A percentile compares a stretch with the other conserved stretches of the same genome.
Evolutionary conservation across 2,888 invertebrate species (phyloP).

Genomic region (Agrochola macilenta): DNA sequence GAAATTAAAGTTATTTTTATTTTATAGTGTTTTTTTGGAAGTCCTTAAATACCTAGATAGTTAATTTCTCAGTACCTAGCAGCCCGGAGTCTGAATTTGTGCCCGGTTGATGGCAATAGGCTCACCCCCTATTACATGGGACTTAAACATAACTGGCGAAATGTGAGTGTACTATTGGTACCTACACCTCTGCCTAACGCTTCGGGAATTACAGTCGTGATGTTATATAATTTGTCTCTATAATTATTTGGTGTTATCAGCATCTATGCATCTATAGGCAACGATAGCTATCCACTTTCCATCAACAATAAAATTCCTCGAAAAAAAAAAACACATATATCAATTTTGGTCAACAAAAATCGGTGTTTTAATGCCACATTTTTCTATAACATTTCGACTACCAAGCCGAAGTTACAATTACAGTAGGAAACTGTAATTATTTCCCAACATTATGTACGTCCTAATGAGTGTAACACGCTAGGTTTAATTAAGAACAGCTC

Average conservation of each 20-base stretch:
- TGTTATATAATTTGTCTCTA: background rate
- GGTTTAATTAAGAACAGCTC: slow-evolving; percentile 34
- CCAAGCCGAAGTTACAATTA: slow-evolving; percentile 19
- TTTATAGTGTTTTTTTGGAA: too few species aligned
- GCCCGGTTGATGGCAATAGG: too few species aligned
- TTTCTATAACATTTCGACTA: background rate
- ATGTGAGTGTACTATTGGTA: background rate
- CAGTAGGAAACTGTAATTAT: slow-evolving; percentile 27
- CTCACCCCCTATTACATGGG: too few species aligned
- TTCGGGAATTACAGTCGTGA: background rate
- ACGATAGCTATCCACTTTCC: background rate
- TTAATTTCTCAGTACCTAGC: too few species aligned
- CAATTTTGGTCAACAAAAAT: slow-evolving; percentile 1
- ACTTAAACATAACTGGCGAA: background rate
- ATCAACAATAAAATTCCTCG: background rate
- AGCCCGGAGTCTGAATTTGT: too few species aligned
- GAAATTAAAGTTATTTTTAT: too few species aligned
- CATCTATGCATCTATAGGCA: background rate
- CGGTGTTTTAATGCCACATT: background rate
- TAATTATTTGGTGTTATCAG: background rate
- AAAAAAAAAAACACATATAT: background rate
- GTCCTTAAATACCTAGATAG: too few species aligned
- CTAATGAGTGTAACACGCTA: slow-evolving; percentile 36
- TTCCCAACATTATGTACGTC: slow-evolving; percentile 2
- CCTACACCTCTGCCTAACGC: background rate